Evolutionary conservation across 2,797 vertebrate species (phyloP).

Genomic region (Cichlasoma orientale): DNA sequence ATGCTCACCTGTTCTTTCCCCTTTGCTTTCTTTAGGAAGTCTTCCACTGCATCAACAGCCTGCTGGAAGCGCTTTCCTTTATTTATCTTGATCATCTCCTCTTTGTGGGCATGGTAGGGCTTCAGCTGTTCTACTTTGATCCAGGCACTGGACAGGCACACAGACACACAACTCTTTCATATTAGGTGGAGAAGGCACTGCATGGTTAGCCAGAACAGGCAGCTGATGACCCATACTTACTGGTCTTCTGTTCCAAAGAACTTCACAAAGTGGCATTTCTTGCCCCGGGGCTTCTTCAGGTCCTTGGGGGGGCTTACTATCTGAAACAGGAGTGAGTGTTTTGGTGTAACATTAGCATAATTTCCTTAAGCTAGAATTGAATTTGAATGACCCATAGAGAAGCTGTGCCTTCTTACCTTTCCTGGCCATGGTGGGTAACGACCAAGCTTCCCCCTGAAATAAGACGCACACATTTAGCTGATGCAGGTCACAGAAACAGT

Average conservation of each 20-base stretch:
- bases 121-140: constrained; percentile 99
- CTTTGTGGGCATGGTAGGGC: constrained; percentile 96
- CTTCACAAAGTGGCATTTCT: constrained; percentile 99
- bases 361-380: background rate
- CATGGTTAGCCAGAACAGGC: background rate
- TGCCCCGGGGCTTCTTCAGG: constrained; percentile 96
- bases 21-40: constrained; percentile 95
- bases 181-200: background rate
- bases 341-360: fast-evolving
- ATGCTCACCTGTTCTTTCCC: constrained; percentile 91
- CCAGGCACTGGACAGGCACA: constrained; percentile 87
- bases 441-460: constrained; percentile 94
- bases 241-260: constrained; percentile 99
- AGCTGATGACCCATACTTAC: constrained; percentile 79
- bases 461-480: background rate
- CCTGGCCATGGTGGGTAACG: constrained; percentile 98
- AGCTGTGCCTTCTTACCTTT: constrained; percentile 84
- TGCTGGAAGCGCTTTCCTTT: constrained; percentile 99
- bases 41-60: constrained; percentile 96
- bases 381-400: fast-evolving
- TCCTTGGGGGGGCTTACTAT: constrained; percentile 98
- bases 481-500: background rate
- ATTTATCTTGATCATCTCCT: constrained; percentile 99
- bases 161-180: constrained; percentile 16
- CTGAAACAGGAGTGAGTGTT: constrained; percentile 71